Percentiles rank a stretch among this genome's conserved stretches.
These are phyloP conservation scores for Kryphioiulus occultus DNA, from an alignment of 2,888 invertebrate genomes.

Conservation along the genomic window DNA sequence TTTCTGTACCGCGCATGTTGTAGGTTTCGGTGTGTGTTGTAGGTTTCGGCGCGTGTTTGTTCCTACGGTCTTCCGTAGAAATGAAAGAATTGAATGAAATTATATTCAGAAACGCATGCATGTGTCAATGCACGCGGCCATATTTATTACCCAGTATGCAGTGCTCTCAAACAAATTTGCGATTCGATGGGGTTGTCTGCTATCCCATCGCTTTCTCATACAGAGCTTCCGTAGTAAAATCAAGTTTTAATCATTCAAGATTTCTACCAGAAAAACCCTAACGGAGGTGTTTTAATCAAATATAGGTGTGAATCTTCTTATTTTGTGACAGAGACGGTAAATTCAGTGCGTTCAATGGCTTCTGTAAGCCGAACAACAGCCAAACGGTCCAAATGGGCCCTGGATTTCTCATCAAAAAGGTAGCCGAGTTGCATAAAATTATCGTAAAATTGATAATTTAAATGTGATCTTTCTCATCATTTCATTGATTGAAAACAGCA, in stretches of 20 bases:
- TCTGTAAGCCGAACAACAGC: slow-evolving; percentile 15
- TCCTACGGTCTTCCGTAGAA: no score
- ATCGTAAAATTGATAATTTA: no score
- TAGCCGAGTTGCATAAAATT: neutral
- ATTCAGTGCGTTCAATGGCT: neutral
- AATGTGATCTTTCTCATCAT: neutral
- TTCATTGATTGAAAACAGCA: neutral
- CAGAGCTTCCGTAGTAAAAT: no score
- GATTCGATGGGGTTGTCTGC: no score
- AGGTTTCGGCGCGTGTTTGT: no score
- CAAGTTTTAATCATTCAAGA: no score
- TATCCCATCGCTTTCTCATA: no score
- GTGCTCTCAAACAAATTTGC: neutral
- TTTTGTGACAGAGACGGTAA: neutral
- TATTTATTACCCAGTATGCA: neutral
- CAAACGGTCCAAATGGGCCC: slow-evolving; percentile 41
- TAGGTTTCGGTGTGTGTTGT: no score
- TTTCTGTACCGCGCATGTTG: no score
- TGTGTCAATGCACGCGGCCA: no score
- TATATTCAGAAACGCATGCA: neutral
- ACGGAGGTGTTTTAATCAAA: neutral
- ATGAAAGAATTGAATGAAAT: neutral
- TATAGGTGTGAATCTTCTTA: neutral
- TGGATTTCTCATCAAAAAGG: slow-evolving; percentile 48
- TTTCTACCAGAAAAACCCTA: no score